A percentile compares a stretch with the other conserved stretches of the same genome.
phyloP scores from a whole-genome alignment of 2,888 invertebrate species.

The Venusia cambrica region DNA sequence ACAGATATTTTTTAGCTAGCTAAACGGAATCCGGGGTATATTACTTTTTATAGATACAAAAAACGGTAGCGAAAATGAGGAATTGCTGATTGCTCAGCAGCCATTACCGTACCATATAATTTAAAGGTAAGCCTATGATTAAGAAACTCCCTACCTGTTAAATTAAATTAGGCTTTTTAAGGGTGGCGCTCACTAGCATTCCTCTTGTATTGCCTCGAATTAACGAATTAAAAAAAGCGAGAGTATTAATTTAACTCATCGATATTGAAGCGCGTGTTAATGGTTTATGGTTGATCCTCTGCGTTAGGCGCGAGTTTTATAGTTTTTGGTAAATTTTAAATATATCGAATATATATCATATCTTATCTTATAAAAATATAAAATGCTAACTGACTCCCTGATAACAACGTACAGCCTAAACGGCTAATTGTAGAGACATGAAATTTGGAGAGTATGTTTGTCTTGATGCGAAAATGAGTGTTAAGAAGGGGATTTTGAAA shows the following conservation, averaged over 20 bases:
- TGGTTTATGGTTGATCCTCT: conserved; percentile 62
- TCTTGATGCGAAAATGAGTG: too few species aligned
- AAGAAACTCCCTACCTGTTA: conserved; percentile 79
- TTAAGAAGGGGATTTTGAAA: too few species aligned
- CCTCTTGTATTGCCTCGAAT: conserved; percentile 51
- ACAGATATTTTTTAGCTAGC: conserved; percentile 30
- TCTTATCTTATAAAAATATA: too few species aligned
- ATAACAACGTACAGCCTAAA: too few species aligned
- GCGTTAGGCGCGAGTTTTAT: too few species aligned
- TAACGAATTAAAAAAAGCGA: conserved; percentile 59
- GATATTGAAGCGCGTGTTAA: conserved; percentile 67
- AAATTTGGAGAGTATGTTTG: too few species aligned
- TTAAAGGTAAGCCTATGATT: conserved; percentile 76
- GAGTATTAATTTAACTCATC: conserved; percentile 68
- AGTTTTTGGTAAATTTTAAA: too few species aligned
- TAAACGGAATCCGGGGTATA: conserved; percentile 36
- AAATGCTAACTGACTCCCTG: too few species aligned
- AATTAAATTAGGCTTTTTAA: conserved; percentile 80
- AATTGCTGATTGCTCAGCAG: conserved; percentile 76
- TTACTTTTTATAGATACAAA: conserved; percentile 56
- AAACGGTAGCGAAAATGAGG: conserved; percentile 77
- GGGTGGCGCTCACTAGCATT: conserved; percentile 63
- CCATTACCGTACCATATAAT: conserved; percentile 75
- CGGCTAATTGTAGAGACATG: too few species aligned
- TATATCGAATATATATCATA: too few species aligned